Conservation (phyloP, 2,888 invertebrate genomes). For the Embidobia sp. region DNA sequence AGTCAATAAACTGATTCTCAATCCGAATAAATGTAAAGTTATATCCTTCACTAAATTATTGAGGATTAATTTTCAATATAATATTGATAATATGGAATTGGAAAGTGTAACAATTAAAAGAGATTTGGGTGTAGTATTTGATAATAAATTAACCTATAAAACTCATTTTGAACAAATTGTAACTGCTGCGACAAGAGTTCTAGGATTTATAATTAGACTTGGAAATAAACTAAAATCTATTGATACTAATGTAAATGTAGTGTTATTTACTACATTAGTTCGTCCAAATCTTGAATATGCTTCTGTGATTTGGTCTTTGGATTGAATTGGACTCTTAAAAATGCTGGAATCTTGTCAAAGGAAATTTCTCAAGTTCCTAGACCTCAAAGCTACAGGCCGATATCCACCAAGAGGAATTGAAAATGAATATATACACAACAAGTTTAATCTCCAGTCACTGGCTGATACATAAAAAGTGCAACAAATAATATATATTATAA, state of each 20-base stretch:
- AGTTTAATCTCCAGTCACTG: background rate
- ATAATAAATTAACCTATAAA: background rate
- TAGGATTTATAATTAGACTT: background rate
- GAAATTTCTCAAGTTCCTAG: background rate
- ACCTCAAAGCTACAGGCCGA: background rate
- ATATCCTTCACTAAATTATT: background rate
- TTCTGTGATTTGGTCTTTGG: background rate
- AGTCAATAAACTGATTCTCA: slow-evolving; percentile 4
- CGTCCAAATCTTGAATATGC: slow-evolving; percentile 8
- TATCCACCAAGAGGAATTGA: slow-evolving; percentile 1
- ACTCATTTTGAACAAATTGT: background rate
- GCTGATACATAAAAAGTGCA: background rate
- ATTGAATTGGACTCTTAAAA: background rate
- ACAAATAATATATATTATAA: background rate
- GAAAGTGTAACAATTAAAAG: background rate
- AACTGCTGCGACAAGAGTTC: background rate
- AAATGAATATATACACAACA: background rate
- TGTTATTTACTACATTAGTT: background rate
- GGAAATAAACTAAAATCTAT: background rate
- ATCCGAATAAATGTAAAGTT: background rate
- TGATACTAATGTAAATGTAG: background rate
- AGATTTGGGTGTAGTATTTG: slow-evolving; percentile 5
- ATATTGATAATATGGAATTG: background rate
- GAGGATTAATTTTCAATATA: background rate
- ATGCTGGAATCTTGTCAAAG: background rate